phyloP scores from a whole-genome alignment of 2,888 invertebrate species.

The Lasioglossum morio region DNA sequence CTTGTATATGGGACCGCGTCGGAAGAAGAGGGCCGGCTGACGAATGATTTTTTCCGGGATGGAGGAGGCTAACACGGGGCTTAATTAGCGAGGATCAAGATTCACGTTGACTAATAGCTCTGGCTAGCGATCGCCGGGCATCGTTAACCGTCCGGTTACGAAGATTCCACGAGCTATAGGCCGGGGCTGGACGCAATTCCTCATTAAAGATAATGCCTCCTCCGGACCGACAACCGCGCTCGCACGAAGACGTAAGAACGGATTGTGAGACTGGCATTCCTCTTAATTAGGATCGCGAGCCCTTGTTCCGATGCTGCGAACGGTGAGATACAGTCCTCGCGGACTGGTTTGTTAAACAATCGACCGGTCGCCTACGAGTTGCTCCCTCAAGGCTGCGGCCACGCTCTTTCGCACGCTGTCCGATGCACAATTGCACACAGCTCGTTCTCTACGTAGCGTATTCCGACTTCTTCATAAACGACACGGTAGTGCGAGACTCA shows the following conservation, averaged over 20 bases:
- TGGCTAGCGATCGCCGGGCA: conserved; percentile 28
- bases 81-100: conserved; percentile 47
- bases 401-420: conserved; percentile 27
- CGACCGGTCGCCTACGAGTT: conserved; percentile 19
- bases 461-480: background rate
- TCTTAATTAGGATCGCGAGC: conserved; percentile 69
- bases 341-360: conserved; percentile 66
- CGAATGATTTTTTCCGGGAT: background rate
- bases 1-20: background rate
- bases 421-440: background rate
- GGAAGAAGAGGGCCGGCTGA: background rate
- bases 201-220: conserved; percentile 71
- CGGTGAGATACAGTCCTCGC: conserved; percentile 46
- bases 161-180: conserved; percentile 43
- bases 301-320: conserved; percentile 25
- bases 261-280: conserved; percentile 68
- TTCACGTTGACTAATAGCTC: conserved; percentile 55
- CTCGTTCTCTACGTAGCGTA: background rate
- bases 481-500: background rate
- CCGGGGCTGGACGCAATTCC: conserved; percentile 62
- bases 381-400: conserved; percentile 22
- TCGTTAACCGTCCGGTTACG: conserved; percentile 40
- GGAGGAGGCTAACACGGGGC: background rate
- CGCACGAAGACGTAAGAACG: conserved; percentile 57
- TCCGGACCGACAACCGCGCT: conserved; percentile 48